phyloP scores from a whole-genome alignment of 2,888 invertebrate species.

The Noctua comes region DNA sequence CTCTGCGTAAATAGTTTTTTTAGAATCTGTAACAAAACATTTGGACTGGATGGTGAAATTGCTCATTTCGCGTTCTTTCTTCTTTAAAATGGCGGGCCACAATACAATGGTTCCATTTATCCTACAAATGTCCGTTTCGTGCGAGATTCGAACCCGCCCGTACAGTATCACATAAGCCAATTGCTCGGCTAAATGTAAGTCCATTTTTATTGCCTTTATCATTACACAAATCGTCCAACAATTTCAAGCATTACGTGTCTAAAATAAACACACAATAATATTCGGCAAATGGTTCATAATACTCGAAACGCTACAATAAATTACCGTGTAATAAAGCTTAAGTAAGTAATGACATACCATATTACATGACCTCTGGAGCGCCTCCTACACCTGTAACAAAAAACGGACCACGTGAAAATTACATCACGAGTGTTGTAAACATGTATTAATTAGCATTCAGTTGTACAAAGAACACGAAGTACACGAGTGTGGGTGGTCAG shows the following conservation, averaged over 20 bases:
- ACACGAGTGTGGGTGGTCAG: conserved; percentile 62
- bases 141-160: conserved; percentile 19
- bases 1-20: conserved; percentile 60
- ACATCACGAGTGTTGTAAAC: conserved; percentile 32
- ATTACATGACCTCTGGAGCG: conserved; percentile 66
- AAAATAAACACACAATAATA: conserved; percentile 53
- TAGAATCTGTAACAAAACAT: conserved; percentile 71
- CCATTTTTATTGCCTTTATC: conserved; percentile 35
- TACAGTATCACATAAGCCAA: conserved; percentile 24
- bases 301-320: conserved; percentile 49
- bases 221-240: conserved; percentile 36
- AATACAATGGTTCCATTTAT: neutral
- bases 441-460: conserved; percentile 64
- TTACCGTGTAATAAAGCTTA: conserved; percentile 54
- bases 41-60: neutral
- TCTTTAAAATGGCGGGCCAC: conserved; percentile 1
- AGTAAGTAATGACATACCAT: conserved; percentile 70
- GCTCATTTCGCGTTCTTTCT: neutral
- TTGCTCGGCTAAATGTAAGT: conserved; percentile 31
- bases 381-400: conserved; percentile 81
- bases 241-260: conserved; percentile 36
- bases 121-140: conserved; percentile 1
- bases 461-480: conserved; percentile 48
- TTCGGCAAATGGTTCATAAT: conserved; percentile 50
- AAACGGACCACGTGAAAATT: conserved; percentile 55